Evolutionary conservation across 1,140 invertebrate genomes (phyloP), one percentile per base, ranked within the genome.

Genomic region (Liolophura sinensis): DNA sequence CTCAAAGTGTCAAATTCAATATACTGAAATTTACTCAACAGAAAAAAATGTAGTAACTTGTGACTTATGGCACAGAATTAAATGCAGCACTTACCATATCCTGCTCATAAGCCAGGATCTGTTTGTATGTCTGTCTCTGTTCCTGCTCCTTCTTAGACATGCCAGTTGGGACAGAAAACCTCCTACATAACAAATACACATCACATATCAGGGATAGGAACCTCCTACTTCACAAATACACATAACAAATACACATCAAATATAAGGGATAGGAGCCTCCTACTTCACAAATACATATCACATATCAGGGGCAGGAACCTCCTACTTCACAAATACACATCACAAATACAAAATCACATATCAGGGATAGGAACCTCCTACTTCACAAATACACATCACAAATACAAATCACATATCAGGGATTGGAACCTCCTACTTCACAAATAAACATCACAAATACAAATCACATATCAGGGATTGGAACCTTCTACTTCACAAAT

Each of bases 71-170:
- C n/a, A n/a, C n/a, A n/a, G n/a, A n/a, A n/a, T n/a, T n/a, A n/a
- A n/a, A n/a, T n/a, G 7, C 12, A 50, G 22, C 3, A 68, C 75
- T 73, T 67, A 81, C 79, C 27, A 73, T 68, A 50, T 82, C 78
- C 48, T 78, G 74, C 64, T 82, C 80, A 72, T 78, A 82, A 31
- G 77, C 74, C 20, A 82, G 57, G 14, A 78, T 78, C 69, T 75
- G 73, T 65, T 76, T 82, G 64, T 80, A 82, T 22, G 78, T 75
- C 52, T 80, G 74, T 67, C 72, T 73, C 57, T 75, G 72, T 49
- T 77, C 66, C 54, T 74, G 73, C 60, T 82, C 78, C 50, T 78
- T 76, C 49, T 74, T 65, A 51, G 79, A 76, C 66, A 75, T 69
- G 27, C 74, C 76, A 49, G 69, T 65, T 11, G 72, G 77, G n/a